These are phyloP conservation scores for Dipodomys stephensi DNA, from an alignment of 2,113 vertebrate species.

Conservation along the genomic window DNA sequence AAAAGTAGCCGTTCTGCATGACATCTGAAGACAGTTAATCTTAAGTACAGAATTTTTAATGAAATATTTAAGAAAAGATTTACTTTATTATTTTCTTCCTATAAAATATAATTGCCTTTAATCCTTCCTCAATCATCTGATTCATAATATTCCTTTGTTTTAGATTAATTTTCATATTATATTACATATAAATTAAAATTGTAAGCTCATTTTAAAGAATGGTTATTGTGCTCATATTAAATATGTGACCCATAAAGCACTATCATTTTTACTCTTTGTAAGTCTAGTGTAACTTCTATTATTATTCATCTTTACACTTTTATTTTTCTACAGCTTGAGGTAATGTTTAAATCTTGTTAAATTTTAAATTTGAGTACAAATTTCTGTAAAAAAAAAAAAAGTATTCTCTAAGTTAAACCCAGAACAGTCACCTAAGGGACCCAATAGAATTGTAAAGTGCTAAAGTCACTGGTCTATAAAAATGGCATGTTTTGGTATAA, in stretches of 20 bases:
- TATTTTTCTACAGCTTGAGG: slow-evolving; percentile 47
- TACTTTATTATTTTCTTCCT: slow-evolving; percentile 16
- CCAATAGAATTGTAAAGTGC: slow-evolving; percentile 66
- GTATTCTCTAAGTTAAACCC: slow-evolving; percentile 72
- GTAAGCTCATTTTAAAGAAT: background rate
- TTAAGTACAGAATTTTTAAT: slow-evolving; percentile 33
- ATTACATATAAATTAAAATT: slow-evolving; percentile 44
- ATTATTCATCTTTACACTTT: slow-evolving; percentile 64
- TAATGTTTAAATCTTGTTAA: slow-evolving; percentile 71
- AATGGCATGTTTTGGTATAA: slow-evolving; percentile 24
- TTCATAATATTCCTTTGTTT: background rate
- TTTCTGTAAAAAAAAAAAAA: slow-evolving; percentile 66
- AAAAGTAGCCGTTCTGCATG: background rate
- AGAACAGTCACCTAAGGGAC: slow-evolving; percentile 64
- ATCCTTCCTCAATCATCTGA: background rate
- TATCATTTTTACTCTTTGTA: slow-evolving; percentile 62
- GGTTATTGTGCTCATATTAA: background rate
- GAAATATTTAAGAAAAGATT: slow-evolving; percentile 39
- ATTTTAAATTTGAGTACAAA: slow-evolving; percentile 75
- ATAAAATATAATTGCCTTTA: background rate
- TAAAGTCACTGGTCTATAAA: slow-evolving; percentile 55
- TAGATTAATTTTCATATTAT: slow-evolving; percentile 36
- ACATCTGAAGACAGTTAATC: slow-evolving; percentile 29
- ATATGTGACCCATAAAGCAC: slow-evolving; percentile 34
- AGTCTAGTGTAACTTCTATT: slow-evolving; percentile 56